Evolutionary conservation across 1,140 invertebrate genomes (phyloP).

Genomic region (Xylocopa sonorina): DNA sequence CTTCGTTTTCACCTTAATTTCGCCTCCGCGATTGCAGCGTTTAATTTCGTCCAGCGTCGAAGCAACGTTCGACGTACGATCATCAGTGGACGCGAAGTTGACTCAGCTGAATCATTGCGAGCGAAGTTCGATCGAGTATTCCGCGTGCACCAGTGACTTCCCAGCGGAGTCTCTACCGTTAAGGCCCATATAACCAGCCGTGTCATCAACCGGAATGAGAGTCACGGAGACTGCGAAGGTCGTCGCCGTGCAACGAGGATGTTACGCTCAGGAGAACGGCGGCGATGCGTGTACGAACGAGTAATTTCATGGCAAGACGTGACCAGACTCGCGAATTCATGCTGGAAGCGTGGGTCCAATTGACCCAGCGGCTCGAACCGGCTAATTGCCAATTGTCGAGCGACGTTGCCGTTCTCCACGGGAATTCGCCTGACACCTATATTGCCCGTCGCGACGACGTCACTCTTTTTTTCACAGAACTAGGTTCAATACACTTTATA

Average conservation of each 20-base stretch:
- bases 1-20: too few relatives aligned
- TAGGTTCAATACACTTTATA: neutral
- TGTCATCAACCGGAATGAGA: neutral
- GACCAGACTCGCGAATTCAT: slow-evolving; percentile 74
- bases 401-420: slow-evolving; percentile 70
- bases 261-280: slow-evolving; percentile 20
- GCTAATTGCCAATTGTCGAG: slow-evolving; percentile 81
- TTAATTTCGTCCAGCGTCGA: too few relatives aligned
- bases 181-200: too few relatives aligned
- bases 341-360: slow-evolving; percentile 78
- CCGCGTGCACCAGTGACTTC: too few relatives aligned
- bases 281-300: slow-evolving; percentile 65
- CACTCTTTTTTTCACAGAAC: neutral
- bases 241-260: slow-evolving; percentile 24
- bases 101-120: too few relatives aligned
- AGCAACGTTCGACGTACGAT: too few relatives aligned
- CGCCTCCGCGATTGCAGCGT: too few relatives aligned
- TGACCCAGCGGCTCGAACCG: slow-evolving; percentile 74
- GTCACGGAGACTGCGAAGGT: slow-evolving; percentile 15
- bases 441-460: neutral
- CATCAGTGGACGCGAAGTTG: too few relatives aligned
- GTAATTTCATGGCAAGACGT: slow-evolving; percentile 77
- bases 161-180: too few relatives aligned
- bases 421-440: slow-evolving; percentile 50
- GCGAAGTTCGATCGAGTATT: too few relatives aligned